Evolutionary conservation across 37 sponge, comb jelly and placozoan genomes (phyloP).

Genomic region (Agelas oroides): DNA sequence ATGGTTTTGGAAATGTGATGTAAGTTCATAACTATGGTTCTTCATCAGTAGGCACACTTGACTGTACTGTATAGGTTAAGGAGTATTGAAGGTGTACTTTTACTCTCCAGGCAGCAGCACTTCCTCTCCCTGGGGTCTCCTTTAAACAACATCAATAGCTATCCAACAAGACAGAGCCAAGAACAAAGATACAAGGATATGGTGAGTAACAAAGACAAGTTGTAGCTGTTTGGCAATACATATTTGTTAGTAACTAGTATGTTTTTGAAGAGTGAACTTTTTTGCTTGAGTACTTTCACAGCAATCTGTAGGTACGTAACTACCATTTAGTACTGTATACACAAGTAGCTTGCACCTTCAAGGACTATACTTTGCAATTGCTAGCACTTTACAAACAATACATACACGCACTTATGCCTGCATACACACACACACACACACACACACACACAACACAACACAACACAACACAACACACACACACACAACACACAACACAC

Average conservation of each 20-base stretch:
- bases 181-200: constrained; percentile 42
- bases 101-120: constrained; percentile 49
- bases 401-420: neutral
- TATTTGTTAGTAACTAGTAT: too few relatives aligned
- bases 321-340: too few relatives aligned
- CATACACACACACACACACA: neutral
- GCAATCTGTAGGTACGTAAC: too few relatives aligned
- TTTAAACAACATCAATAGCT: constrained; percentile 44
- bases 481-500: neutral
- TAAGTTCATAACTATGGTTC: constrained; percentile 32
- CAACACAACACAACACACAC: too few relatives aligned
- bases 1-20: constrained; percentile 87
- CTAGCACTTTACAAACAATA: too few relatives aligned
- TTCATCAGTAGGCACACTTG: neutral
- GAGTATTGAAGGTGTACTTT: neutral
- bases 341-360: too few relatives aligned
- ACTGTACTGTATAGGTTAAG: neutral
- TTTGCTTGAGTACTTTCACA: too few relatives aligned
- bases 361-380: too few relatives aligned
- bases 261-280: too few relatives aligned
- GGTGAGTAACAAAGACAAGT: constrained; percentile 9
- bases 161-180: constrained; percentile 47
- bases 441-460: too few relatives aligned
- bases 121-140: constrained; percentile 61
- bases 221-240: too few relatives aligned